A percentile compares a stretch with the other conserved stretches of the same genome.
Evolutionary conservation across 1,140 invertebrate species (phyloP).

Genomic region (Drosophila tani): DNA sequence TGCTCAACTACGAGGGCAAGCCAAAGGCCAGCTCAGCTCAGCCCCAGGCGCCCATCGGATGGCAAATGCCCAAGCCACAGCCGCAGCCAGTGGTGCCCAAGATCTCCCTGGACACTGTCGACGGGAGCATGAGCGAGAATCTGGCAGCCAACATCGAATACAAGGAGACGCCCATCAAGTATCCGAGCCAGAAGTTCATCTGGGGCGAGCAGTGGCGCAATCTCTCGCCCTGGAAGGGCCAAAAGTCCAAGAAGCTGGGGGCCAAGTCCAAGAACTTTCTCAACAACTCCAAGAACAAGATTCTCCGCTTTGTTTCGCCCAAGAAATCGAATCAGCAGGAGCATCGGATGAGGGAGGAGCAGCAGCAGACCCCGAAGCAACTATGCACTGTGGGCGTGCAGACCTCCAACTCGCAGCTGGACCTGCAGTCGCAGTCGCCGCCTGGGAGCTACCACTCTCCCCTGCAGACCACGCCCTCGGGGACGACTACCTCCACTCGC

Average conservation of each 20-base stretch:
- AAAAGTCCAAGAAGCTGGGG: conserved; percentile 39
- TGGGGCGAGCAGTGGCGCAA: conserved; percentile 75
- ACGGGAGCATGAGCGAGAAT: conserved; percentile 67
- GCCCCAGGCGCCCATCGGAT: conserved; percentile 71
- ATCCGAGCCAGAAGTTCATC: conserved; percentile 69
- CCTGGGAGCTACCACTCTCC: conserved; percentile 81
- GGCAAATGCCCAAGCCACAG: conserved; percentile 50
- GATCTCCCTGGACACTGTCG: conserved; percentile 75
- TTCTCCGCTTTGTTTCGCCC: conserved; percentile 76
- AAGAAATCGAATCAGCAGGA: conserved; percentile 65
- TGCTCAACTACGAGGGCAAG: conserved; percentile 74
- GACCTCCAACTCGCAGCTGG: conserved; percentile 60
- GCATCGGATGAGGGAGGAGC: not conserved
- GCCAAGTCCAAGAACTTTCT: conserved; percentile 71
- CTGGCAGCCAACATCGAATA: conserved; percentile 68
- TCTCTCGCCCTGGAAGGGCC: conserved; percentile 66
- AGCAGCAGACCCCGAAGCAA: conserved; percentile 9
- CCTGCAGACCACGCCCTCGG: conserved; percentile 66
- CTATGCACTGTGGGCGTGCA: conserved; percentile 73
- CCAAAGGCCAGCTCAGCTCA: conserved; percentile 46
- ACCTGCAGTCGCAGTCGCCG: conserved; percentile 68
- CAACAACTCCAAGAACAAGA: conserved; percentile 77
- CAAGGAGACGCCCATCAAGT: conserved; percentile 76
- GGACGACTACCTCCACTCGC: conserved; percentile 38
- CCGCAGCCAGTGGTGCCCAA: conserved; percentile 53